Evolutionary conservation across 2,797 vertebrate species (phyloP), one percentile per base, ranked within the genome.

Genomic region (Yasuhikotakia modesta): DNA sequence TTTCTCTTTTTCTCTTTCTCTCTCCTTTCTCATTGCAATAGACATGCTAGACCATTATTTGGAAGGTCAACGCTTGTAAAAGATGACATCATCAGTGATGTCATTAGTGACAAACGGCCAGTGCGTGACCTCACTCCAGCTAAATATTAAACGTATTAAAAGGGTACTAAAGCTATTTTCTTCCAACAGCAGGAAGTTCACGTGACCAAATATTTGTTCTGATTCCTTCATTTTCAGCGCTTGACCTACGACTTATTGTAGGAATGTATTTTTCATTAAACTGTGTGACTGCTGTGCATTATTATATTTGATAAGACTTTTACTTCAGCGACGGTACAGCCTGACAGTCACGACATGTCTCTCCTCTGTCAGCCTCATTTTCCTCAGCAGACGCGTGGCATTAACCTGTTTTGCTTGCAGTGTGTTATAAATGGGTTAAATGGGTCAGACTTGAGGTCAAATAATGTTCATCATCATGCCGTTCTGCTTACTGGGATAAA

Each of bases 401-500:
- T 57, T 70, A 64, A 55, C 75, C 75, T 80, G 66, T n/a, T 78
- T 70, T 55, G 45, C 60, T 79, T 57, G 67, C 43, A 46, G 67
- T 67, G 75, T 57, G 7, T 61, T 71, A 46, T 43, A 79, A 77
- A 19, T 65, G 67, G 82, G 79, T 76, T 43, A 79, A 77, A 19
- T 65, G 67, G 82, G 79, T 76, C 76, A 76, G 14, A 43, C 30
- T 68, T 71, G 52, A 81, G 79, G 79, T 81, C 82, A 81, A 81
- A 61, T 46, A 61, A 78, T 64, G 57, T 67, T 71, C 24, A 52
- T 80, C 61, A 70, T 55, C 35, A 22, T 75, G 57, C 65, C 45
- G 22, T 8, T 6, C n/a, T 70, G 24, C 24, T 68, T 13, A 61
- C 45, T 22, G 17, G 74, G 30, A 61, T 32, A 43, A 19, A 58